A percentile compares a stretch with the other conserved stretches of the same genome.
Conservation (phyloP, 2,797 vertebrate species). For the Labroides dimidiatus region DNA sequence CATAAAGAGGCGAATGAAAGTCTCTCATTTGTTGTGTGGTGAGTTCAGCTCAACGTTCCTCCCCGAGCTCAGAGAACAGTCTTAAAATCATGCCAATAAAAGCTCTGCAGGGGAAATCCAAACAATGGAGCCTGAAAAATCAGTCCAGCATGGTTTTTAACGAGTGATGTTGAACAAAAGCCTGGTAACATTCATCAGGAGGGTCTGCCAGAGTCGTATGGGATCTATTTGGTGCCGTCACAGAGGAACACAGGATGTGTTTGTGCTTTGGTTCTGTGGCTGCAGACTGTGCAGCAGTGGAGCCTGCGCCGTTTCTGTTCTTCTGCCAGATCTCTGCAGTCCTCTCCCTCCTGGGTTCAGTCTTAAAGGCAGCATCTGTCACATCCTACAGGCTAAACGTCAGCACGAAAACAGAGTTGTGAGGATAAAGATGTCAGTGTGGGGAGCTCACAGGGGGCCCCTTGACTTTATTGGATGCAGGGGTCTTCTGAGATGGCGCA, state of each 20-base stretch:
- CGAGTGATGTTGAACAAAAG: conserved; percentile 53
- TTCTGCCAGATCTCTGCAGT: conserved; percentile 62
- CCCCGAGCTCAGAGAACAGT: conserved; percentile 23
- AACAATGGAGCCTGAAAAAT: conserved; percentile 55
- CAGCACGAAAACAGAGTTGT: conserved; percentile 54
- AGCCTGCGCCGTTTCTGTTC: conserved; percentile 52
- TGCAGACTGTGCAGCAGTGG: conserved; percentile 41
- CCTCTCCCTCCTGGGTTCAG: conserved; percentile 51
- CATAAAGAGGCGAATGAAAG: conserved; percentile 16
- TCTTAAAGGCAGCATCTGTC: conserved; percentile 58
- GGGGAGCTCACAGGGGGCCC: conserved; percentile 19
- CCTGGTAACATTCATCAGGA: conserved; percentile 53
- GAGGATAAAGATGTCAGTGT: conserved; percentile 52
- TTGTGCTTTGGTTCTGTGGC: conserved; percentile 55
- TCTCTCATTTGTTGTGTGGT: not conserved
- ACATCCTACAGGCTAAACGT: conserved; percentile 47
- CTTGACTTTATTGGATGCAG: conserved; percentile 50
- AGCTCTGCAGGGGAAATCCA: conserved; percentile 45
- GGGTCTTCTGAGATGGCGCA: conserved; percentile 43
- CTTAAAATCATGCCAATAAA: conserved; percentile 35
- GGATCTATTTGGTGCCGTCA: conserved; percentile 59
- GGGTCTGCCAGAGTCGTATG: conserved; percentile 47
- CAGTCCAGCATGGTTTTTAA: conserved; percentile 52
- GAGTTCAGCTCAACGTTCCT: conserved; percentile 10
- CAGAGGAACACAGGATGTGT: conserved; percentile 41